A percentile compares a stretch with the other conserved stretches of the same genome.
phyloP scores from a whole-genome alignment of 2,888 invertebrate species.

The Stenchaetothrips biformis region DNA sequence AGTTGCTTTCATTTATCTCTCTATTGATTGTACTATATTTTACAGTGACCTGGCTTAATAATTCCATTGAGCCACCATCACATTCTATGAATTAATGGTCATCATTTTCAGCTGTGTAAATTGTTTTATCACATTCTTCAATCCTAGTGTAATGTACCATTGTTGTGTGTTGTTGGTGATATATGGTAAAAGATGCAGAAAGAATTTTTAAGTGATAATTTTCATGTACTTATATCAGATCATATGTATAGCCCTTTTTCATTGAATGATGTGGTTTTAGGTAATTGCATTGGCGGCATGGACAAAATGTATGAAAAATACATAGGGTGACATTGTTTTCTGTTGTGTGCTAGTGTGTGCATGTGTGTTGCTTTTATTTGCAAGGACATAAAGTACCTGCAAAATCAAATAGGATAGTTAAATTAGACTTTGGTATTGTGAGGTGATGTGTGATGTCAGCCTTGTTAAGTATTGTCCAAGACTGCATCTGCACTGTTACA shows the following conservation, averaged over 20 bases:
- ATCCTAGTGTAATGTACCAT: constrained; percentile 26
- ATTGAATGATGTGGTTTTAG: no score
- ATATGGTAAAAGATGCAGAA: constrained; percentile 8
- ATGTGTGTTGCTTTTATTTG: constrained; percentile 4
- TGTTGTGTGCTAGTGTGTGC: constrained; percentile 24
- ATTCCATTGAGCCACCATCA: no score
- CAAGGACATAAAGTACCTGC: no score
- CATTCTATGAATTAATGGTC: no score
- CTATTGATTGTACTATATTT: background rate
- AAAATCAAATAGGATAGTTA: background rate
- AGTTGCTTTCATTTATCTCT: background rate
- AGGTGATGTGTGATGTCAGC: constrained; percentile 13
- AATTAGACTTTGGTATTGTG: background rate
- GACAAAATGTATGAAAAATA: no score
- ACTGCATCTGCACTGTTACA: constrained; percentile 20
- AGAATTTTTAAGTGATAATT: background rate
- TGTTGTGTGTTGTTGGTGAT: constrained; percentile 33
- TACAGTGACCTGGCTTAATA: no score
- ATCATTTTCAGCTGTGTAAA: no score
- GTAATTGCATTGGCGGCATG: no score
- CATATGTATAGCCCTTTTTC: background rate
- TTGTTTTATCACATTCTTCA: no score
- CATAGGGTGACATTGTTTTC: no score
- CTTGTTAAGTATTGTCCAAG: constrained; percentile 5
- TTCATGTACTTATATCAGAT: background rate